These are phyloP conservation scores for Eremobia ochroleuca DNA, from an alignment of 2,888 invertebrate species.

Conservation along the genomic window DNA sequence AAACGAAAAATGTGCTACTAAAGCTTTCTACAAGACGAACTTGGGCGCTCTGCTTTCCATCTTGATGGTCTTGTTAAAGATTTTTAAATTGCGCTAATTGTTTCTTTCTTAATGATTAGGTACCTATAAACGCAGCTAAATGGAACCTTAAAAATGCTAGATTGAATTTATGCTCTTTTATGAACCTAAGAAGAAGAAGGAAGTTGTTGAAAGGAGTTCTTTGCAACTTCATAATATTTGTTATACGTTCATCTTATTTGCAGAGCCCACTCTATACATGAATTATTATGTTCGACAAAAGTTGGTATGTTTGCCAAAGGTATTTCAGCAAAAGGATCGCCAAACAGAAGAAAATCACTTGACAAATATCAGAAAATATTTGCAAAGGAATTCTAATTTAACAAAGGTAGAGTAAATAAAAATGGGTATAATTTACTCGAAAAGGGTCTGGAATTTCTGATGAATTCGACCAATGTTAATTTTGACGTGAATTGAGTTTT, in stretches of 20 bases:
- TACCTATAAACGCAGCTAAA: not conserved
- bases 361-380: conserved; percentile 59
- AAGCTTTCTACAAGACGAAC: conserved; percentile 12
- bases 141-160: not conserved
- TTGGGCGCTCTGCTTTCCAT: not conserved
- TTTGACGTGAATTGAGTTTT: conserved; percentile 28
- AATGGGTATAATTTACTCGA: conserved; percentile 39
- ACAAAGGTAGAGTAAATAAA: conserved; percentile 53
- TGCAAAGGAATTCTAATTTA: conserved; percentile 48
- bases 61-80: conserved; percentile 1
- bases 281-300: conserved; percentile 48
- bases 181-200: not conserved
- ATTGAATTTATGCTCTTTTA: not conserved
- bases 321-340: conserved; percentile 47
- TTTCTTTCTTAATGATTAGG: not conserved
- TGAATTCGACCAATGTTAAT: conserved; percentile 29
- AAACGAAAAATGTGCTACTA: conserved; percentile 10
- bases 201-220: too few relatives aligned
- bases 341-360: conserved; percentile 56
- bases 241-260: conserved; percentile 35
- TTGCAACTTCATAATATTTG: conserved; percentile 20
- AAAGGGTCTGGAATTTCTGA: conserved; percentile 24
- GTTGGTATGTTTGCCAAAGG: conserved; percentile 50
- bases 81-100: conserved; percentile 1
- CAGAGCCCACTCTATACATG: conserved; percentile 15